A percentile compares a stretch with the other conserved stretches of the same genome.
Evolutionary conservation across 2,113 vertebrate species (phyloP).

Genomic region (Rhea americana): DNA sequence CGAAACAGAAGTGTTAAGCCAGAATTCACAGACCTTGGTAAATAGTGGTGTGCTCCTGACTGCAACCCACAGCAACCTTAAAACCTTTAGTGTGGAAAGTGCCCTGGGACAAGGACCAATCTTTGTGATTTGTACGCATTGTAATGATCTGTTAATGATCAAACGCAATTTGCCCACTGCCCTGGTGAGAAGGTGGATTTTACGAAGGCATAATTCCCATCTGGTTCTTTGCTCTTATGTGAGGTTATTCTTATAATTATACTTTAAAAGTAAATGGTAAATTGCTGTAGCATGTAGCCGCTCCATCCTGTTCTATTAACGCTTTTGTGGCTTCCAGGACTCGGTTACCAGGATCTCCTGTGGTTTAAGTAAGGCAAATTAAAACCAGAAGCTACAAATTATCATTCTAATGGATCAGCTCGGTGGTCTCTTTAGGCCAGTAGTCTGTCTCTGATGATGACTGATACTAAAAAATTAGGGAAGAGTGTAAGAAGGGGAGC

Average conservation of each 20-base stretch:
- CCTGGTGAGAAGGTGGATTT: background rate
- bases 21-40: constrained; percentile 2
- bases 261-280: background rate
- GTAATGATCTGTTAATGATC: constrained; percentile 57
- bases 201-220: background rate
- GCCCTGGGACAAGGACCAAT: constrained; percentile 52
- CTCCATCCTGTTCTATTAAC: background rate
- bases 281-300: background rate
- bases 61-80: background rate
- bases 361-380: background rate
- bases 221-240: background rate
- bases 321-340: background rate
- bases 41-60: background rate
- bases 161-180: background rate
- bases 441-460: background rate
- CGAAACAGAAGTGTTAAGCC: background rate
- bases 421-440: background rate
- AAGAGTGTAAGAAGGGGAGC: background rate
- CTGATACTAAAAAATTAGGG: background rate
- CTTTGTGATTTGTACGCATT: constrained; percentile 38
- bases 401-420: background rate
- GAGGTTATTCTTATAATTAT: background rate
- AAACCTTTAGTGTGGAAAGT: constrained; percentile 56
- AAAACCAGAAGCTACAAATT: background rate
- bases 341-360: background rate